Evolutionary conservation across 1,140 invertebrate genomes (phyloP).

Genomic region (Lepeophtheirus salmonis): DNA sequence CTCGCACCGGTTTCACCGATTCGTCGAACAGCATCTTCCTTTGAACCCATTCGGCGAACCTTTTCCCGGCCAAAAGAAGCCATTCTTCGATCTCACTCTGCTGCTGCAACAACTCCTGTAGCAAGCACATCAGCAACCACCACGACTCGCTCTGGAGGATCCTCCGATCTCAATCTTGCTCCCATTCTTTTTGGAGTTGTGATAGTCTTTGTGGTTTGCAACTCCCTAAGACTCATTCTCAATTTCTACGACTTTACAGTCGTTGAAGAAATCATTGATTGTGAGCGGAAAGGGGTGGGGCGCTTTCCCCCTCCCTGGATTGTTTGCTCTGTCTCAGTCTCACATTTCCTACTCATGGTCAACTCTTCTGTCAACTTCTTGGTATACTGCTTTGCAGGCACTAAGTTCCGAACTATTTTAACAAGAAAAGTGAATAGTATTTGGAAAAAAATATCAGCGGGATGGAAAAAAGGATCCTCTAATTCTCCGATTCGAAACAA

Average conservation of each 20-base stretch:
- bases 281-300: slow-evolving; percentile 11
- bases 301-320: slow-evolving; percentile 11
- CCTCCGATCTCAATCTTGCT: slow-evolving; percentile 10
- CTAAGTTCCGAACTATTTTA: slow-evolving; percentile 7
- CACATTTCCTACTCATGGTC: slow-evolving; percentile 16
- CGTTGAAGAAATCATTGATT: slow-evolving; percentile 15
- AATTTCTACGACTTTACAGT: slow-evolving; percentile 12
- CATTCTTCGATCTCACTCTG: slow-evolving; percentile 7
- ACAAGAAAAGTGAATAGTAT: background rate
- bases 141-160: background rate
- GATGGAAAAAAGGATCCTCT: background rate
- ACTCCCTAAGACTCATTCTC: slow-evolving; percentile 10
- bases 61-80: background rate
- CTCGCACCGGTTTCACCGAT: background rate
- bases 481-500: background rate
- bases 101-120: background rate
- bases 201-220: slow-evolving; percentile 15
- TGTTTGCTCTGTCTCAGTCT: slow-evolving; percentile 11
- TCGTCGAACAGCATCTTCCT: background rate
- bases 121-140: background rate
- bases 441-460: background rate
- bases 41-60: background rate
- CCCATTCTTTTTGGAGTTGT: slow-evolving; percentile 14
- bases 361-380: slow-evolving; percentile 17
- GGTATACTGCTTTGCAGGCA: slow-evolving; percentile 15